Evolutionary conservation across 2,113 vertebrate species (phyloP).

Genomic region (Oncorhynchus gorbuscha): DNA sequence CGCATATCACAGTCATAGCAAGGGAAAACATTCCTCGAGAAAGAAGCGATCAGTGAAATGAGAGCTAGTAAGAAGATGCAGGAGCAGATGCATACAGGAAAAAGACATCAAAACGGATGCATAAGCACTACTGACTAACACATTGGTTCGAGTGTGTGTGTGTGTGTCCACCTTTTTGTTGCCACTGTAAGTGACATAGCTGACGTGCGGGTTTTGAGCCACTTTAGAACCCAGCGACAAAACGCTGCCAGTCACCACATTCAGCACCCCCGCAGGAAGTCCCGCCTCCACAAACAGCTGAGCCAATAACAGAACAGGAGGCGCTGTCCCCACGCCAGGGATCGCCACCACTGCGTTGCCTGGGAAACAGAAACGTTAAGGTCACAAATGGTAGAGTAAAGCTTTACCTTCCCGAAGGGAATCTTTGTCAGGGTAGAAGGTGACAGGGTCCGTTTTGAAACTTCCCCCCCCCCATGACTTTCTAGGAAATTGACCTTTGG

Average conservation of each 20-base stretch:
- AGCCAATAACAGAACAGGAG: conserved; percentile 67
- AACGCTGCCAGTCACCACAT: conserved; percentile 67
- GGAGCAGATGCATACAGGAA: too few relatives aligned
- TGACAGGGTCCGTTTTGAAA: background rate
- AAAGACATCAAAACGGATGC: too few relatives aligned
- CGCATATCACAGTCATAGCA: too few relatives aligned
- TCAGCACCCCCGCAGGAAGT: conserved; percentile 70
- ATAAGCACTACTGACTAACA: too few relatives aligned
- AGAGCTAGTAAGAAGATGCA: too few relatives aligned
- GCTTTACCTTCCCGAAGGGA: background rate
- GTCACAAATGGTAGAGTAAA: background rate
- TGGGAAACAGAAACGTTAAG: conserved; percentile 29
- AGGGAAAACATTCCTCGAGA: too few relatives aligned
- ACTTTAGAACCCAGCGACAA: conserved; percentile 55
- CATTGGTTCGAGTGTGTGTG: too few relatives aligned
- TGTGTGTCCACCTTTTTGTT: conserved; percentile 61
- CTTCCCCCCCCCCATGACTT: too few relatives aligned
- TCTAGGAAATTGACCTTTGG: background rate
- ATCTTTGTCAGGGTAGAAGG: background rate
- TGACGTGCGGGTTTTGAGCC: conserved; percentile 50
- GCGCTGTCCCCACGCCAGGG: conserved; percentile 49
- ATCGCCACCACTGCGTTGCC: conserved; percentile 73
- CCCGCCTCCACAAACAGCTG: conserved; percentile 67
- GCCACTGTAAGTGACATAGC: conserved; percentile 66
- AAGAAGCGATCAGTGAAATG: too few relatives aligned